Percentiles rank a stretch among this genome's conserved stretches.
Evolutionary conservation across 1,140 invertebrate species (phyloP).

Genomic region (Neodiprion pinetum): DNA sequence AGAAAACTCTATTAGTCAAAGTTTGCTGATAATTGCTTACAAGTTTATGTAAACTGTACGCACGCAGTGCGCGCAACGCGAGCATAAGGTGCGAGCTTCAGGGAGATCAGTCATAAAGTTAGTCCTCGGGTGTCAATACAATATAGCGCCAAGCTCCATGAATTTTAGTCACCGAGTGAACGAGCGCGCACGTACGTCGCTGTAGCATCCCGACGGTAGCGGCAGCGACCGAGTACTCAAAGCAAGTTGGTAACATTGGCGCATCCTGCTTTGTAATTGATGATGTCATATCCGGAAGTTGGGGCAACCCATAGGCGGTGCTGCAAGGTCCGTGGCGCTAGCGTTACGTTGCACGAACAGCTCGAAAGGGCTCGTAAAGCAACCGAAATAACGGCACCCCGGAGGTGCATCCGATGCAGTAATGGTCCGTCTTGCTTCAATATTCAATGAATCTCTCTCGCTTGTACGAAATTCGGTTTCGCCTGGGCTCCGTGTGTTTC

Average conservation of each 20-base stretch:
- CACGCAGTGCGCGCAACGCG: neutral
- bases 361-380: slow-evolving; percentile 4
- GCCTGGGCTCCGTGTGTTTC: neutral
- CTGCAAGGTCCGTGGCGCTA: neutral
- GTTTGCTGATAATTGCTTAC: slow-evolving; percentile 3
- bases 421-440: neutral
- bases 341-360: neutral
- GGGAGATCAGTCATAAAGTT: slow-evolving; percentile 1
- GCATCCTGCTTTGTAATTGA: slow-evolving; percentile 7
- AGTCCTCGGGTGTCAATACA: neutral
- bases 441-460: neutral
- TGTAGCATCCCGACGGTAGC: too few relatives aligned
- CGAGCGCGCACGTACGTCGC: neutral
- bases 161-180: neutral
- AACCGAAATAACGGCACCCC: neutral
- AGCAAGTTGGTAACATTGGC: neutral
- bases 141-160: neutral
- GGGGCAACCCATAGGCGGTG: neutral
- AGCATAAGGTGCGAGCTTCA: neutral
- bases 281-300: slow-evolving; percentile 1
- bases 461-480: neutral
- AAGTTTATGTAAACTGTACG: neutral
- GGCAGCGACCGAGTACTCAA: neutral
- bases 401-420: neutral
- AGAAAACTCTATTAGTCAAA: slow-evolving; percentile 13